Base-by-base conservation (phyloP, 2,888 invertebrate genomes). In the Trichogramma evanescens region DNA sequence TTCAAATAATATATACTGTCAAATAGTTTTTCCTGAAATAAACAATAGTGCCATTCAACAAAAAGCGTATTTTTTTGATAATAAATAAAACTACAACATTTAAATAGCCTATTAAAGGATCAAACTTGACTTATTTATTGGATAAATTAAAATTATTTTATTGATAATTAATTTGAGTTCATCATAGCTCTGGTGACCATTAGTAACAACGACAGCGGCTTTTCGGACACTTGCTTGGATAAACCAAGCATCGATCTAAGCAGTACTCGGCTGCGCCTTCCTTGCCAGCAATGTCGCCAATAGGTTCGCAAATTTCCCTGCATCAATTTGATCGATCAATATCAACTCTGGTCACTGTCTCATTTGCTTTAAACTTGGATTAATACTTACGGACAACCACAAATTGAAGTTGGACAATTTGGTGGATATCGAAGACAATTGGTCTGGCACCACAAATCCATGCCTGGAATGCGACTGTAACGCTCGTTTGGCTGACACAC, bases 371-470 rank as follows among this genome's bases (percentile, higher is more conserved):
- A 9, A 41, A 39, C 1, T 6, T 8, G 51, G 58, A 63, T 63
- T 58, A 46, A 59, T 75, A 88, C 91, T 88, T 80, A 93, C 92
- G 92, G 91, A 75, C 93, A 93, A 63, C 83, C 80, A 70, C 93
- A 93, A 56, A 89, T 81, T 0, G 83, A 80, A 53, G 83, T 80
- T 0, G 93, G 93, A 73, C 93, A 93, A 75, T 91, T 89, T 3
- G 93, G 91, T 1, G 93, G 93, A 78, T 92, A 92, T 61, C 89
- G 86, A 66, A 93, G 80, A 67, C 93, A 94, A 79, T 93, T 93
- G 44, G 82, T 84, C 77, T 91, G 89, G 72, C 93, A 93, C 93
- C 93, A 93, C 62, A 83, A 82, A 69, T 83, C 82, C 84, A 93
- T 89, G 53, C 91, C 91, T 3, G 90, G 89, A 59, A 91, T 80